Evolutionary conservation across 2,888 invertebrate species (phyloP), one percentile per base, ranked within the genome.

Genomic region (Xiphydria camelus): DNA sequence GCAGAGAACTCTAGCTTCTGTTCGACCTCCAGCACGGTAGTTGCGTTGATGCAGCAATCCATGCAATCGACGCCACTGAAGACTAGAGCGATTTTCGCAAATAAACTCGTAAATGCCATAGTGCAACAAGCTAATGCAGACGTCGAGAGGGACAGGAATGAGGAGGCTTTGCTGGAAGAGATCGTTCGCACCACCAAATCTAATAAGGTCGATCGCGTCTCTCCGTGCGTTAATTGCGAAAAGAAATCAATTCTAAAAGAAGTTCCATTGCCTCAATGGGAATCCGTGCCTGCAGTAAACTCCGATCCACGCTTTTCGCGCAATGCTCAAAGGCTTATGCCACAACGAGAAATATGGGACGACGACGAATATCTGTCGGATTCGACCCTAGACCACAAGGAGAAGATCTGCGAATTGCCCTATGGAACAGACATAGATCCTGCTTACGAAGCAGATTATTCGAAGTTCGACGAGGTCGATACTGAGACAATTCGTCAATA

Each of bases 1-100:
- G 86, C 86, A 4, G 79, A 83, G 34, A 79, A 82, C 66, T 86
- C 87, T 15, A 88, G 87, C 64, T 88, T 91, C 57, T 84, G 83
- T 65, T 80, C 87, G 49, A 82, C 85, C 37, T 85, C 84, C 25
- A 86, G 85, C 35, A 82, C 84, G 35, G 80, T 86, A 17, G 75
- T 78, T 40, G 78, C 79, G 12, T 80, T 84, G 50, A 62, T 84
- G 44, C 76, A 69, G 51, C 78, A 72, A 42, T 59, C 63, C 2
- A 36, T 55, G 31, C 75, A 75, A 39, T 72, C 76, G 15, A 75
- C 76, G 2, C 76, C 77, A 1, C 12, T 62, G 1, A 64, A 61
- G 44, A 43, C 55, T 2, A 57, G 55, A 33, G 51, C 51, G 21
- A 41, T 33, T n/a, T 31, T 25, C 22, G 34, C 23, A 9, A 40